Evolutionary conservation across 2,113 vertebrate genomes (phyloP).

Genomic region (Antennarius striatus): DNA sequence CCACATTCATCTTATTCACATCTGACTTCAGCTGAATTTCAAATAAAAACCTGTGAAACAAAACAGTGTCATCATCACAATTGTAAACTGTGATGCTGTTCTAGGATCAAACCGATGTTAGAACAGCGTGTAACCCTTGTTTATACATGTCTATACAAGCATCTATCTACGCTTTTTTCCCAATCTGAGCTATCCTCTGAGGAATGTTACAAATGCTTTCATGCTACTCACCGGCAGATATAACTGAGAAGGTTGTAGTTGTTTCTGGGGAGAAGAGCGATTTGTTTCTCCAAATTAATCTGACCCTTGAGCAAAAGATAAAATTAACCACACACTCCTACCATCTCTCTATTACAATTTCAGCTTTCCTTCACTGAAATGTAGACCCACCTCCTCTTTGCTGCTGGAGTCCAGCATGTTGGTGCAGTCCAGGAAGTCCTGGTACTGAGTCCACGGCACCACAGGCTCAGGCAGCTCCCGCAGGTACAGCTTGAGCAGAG

Average conservation of each 20-base stretch:
- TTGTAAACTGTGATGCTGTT: not conserved
- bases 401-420: conserved; percentile 75
- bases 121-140: not conserved
- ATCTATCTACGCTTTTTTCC: too few species aligned
- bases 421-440: conserved; percentile 90
- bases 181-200: not conserved
- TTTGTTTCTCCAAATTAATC: conserved; percentile 85
- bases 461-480: conserved; percentile 93
- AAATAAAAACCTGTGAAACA: conserved; percentile 85
- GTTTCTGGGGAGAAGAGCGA: conserved; percentile 84
- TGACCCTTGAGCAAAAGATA: conserved; percentile 77
- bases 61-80: not conserved
- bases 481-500: conserved; percentile 94
- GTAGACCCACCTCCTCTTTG: conserved; percentile 71
- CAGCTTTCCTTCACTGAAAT: too few species aligned
- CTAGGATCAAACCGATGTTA: not conserved
- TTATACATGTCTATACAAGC: too few species aligned
- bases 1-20: conserved; percentile 97
- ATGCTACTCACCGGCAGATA: conserved; percentile 85
- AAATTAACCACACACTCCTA: not conserved
- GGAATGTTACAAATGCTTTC: not conserved
- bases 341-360: not conserved
- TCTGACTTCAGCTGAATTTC: conserved; percentile 89
- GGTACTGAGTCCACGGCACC: conserved; percentile 93
- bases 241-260: conserved; percentile 97